These are phyloP conservation scores for Hippocampus comes DNA, from an alignment of 2,113 vertebrate genomes.

Conservation along the genomic window DNA sequence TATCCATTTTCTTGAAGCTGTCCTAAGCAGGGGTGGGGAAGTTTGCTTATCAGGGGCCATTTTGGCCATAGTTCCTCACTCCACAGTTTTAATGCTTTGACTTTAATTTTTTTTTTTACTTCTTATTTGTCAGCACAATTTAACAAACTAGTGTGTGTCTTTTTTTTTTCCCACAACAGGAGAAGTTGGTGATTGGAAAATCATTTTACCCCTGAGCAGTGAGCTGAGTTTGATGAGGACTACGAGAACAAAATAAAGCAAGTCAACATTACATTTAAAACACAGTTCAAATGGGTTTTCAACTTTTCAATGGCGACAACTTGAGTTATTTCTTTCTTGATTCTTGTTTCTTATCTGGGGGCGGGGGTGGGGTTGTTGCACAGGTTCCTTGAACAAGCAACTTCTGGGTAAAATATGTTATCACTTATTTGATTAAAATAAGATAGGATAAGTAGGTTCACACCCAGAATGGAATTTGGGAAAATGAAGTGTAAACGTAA, in stretches of 20 bases:
- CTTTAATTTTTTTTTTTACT: not conserved
- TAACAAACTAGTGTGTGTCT: not conserved
- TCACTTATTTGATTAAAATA: not conserved
- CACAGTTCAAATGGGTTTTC: constrained; percentile 56
- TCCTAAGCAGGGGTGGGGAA: not conserved
- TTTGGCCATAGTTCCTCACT: too few relatives aligned
- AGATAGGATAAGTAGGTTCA: not conserved
- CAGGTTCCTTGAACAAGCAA: not conserved
- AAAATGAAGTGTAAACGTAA: not conserved
- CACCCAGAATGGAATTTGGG: not conserved
- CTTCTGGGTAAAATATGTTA: not conserved
- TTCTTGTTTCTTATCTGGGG: not conserved
- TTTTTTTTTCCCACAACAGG: constrained; percentile 56
- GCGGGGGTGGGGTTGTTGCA: not conserved
- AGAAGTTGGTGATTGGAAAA: constrained; percentile 85
- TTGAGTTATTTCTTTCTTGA: not conserved
- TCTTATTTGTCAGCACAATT: not conserved
- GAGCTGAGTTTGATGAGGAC: constrained; percentile 24
- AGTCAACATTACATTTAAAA: constrained; percentile 72
- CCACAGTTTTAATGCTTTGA: too few relatives aligned
- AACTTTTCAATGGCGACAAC: not conserved
- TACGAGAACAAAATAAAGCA: too few relatives aligned
- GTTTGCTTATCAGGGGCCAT: too few relatives aligned
- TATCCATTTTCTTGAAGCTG: not conserved
- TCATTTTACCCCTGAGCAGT: constrained; percentile 82